These are phyloP conservation scores for Philhelius pedissequus DNA, from an alignment of 2,888 invertebrate genomes.

Conservation along the genomic window DNA sequence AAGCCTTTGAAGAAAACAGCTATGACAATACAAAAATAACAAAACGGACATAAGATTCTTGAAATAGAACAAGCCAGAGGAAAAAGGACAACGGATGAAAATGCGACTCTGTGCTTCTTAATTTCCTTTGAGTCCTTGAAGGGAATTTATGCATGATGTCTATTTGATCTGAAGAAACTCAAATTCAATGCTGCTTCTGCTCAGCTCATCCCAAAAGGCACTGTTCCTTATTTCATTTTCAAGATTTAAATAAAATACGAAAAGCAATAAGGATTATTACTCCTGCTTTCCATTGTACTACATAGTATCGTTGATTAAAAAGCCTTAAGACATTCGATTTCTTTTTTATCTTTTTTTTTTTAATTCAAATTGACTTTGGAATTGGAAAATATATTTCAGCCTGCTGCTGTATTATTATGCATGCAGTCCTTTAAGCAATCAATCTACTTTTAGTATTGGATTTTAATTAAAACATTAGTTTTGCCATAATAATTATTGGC, in stretches of 20 bases:
- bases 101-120: neutral
- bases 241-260: neutral
- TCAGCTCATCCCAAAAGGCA: neutral
- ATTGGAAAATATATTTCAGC: neutral
- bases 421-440: neutral
- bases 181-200: neutral
- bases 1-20: neutral
- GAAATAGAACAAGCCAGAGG: neutral
- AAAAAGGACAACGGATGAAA: neutral
- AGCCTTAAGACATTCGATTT: neutral
- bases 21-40: neutral
- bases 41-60: neutral
- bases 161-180: neutral
- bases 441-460: neutral
- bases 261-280: conserved; percentile 10
- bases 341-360: neutral
- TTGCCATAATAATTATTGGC: neutral
- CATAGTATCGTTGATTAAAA: neutral
- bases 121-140: neutral
- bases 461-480: conserved; percentile 8
- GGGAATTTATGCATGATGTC: neutral
- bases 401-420: neutral
- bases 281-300: no score
- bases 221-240: neutral
- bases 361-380: neutral